Evolutionary conservation across 2,113 vertebrate species (phyloP), one percentile per base, ranked within the genome.

Genomic region (Odontesthes bonariensis): DNA sequence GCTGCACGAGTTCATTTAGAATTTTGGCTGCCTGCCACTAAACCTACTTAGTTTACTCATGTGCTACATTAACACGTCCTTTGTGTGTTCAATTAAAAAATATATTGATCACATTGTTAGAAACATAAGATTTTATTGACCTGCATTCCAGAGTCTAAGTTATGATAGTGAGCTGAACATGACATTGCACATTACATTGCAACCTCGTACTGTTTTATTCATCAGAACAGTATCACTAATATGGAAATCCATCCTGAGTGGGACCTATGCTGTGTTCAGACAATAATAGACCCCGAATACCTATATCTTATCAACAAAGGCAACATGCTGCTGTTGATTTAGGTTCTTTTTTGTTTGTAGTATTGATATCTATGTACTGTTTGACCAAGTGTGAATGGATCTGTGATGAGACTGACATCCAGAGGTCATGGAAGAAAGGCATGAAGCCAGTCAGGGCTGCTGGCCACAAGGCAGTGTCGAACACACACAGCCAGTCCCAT

Each of bases 341-440:
- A 7, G 35, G 53, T 59, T 67, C 58, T 73, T 84, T 73, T 81
- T 27, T 79, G 63, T 56, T 54, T 53, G 76, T 35, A 19, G 33
- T 85, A 87, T 87, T 79, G 86, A 92, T 89, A 86, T 83, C 35
- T 77, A 61, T 82, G 74, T 52, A 55, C 63, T 62, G 64, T 58
- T 60, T 64, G 57, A 60, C 49, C 53, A 40, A 19, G 53, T 83
- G 63, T 87, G 77, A 65, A 68, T 51, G 61, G 73, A 64, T 73
- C 55, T 73, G 75, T 61, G 81, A 86, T 81, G 77, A 81, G 74
- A 58, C 61, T 77, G 77, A 69, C 74, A 81, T 70, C 60, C 72
- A 64, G 70, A 84, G 76, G 79, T 84, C 61, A 38, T 35, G 67
- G 60, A 70, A 75, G 77, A 81, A 69, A 81, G 79, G 55, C 82